Evolutionary conservation across 2,113 vertebrate species (phyloP).

Genomic region (Albula goreensis): DNA sequence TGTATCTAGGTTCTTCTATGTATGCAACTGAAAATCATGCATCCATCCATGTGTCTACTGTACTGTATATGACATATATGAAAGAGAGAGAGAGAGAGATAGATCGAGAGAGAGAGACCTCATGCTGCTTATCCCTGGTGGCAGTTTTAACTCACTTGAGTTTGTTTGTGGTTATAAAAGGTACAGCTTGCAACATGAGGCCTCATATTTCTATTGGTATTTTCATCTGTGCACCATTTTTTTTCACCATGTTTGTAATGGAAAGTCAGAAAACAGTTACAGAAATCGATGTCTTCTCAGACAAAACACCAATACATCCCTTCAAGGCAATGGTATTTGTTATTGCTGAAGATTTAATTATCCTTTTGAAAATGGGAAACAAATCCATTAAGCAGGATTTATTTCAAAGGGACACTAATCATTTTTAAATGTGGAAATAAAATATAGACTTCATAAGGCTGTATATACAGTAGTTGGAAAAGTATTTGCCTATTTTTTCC

Average conservation of each 20-base stretch:
- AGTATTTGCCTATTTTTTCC: not conserved
- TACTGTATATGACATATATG: too few relatives aligned
- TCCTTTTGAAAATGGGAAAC: not conserved
- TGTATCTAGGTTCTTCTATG: not conserved
- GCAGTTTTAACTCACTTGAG: not conserved
- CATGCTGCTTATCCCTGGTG: not conserved
- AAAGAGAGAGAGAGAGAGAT: not conserved
- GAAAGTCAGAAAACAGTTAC: not conserved
- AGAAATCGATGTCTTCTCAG: conserved; percentile 1
- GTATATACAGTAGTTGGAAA: not conserved
- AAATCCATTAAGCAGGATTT: not conserved
- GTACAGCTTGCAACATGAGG: not conserved
- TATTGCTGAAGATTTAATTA: not conserved
- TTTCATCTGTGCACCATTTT: not conserved
- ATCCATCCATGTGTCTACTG: too few relatives aligned
- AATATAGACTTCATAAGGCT: not conserved
- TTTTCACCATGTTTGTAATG: not conserved
- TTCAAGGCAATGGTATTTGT: not conserved
- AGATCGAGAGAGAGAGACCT: conserved; percentile 1
- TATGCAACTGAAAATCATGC: too few relatives aligned
- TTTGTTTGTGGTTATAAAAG: not conserved
- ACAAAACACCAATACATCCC: not conserved
- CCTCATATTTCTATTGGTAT: not conserved
- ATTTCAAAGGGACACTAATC: not conserved
- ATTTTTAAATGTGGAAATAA: not conserved